Evolutionary conservation across 2,888 invertebrate genomes (phyloP).

Genomic region (Cephus rjabovi): DNA sequence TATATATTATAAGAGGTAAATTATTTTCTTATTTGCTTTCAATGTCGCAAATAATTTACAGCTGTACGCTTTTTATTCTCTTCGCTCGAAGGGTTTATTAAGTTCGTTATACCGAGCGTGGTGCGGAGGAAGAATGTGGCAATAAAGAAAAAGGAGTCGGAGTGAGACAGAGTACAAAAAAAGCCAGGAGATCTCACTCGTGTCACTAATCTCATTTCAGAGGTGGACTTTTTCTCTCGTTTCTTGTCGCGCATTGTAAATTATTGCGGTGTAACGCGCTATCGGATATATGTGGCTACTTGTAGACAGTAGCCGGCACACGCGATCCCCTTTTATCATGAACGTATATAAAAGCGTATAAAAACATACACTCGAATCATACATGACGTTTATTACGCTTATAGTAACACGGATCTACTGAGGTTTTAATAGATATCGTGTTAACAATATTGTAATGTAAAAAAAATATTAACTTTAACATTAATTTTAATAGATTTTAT

Average conservation of each 20-base stretch:
- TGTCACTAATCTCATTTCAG: slow-evolving; percentile 18
- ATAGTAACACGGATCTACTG: background rate
- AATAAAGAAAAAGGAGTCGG: background rate
- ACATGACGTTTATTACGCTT: background rate
- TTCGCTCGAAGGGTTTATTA: background rate
- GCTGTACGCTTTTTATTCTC: background rate
- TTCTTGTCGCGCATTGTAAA: background rate
- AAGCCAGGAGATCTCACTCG: slow-evolving; percentile 6
- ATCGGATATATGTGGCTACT: background rate
- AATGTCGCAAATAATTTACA: background rate
- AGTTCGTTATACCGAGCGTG: background rate
- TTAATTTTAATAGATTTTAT: background rate
- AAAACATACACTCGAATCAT: background rate
- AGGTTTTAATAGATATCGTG: background rate
- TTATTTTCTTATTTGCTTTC: background rate
- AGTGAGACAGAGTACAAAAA: background rate
- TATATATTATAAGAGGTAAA: too few relatives aligned
- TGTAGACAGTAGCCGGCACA: background rate
- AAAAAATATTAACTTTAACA: background rate
- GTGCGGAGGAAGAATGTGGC: background rate
- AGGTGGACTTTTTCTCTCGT: background rate
- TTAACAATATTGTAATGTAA: background rate
- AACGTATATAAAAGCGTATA: background rate
- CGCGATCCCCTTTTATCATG: background rate
- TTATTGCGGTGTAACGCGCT: background rate